Conservation (phyloP, 2,113 vertebrate species). For the Brachyhypopomus occidentalis region DNA sequence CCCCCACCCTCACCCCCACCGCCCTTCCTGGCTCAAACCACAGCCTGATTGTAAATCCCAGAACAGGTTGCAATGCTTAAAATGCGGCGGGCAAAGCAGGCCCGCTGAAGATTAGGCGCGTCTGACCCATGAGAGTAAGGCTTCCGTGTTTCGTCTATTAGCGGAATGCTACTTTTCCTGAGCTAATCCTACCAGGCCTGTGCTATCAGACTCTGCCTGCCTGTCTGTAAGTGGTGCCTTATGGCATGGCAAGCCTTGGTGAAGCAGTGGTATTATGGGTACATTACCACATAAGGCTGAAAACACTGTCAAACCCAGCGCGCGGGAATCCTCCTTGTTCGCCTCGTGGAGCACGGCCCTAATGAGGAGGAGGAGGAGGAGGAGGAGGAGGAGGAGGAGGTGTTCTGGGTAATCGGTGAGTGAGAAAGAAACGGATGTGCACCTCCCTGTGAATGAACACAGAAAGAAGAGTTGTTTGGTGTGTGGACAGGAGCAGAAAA, state of each 20-base stretch:
- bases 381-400: slow-evolving; percentile 60
- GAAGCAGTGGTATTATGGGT: slow-evolving; percentile 70
- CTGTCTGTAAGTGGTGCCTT: slow-evolving; percentile 69
- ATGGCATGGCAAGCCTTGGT: slow-evolving; percentile 68
- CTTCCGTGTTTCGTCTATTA: slow-evolving; percentile 72
- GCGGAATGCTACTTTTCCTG: slow-evolving; percentile 75
- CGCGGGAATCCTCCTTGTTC: slow-evolving; percentile 62
- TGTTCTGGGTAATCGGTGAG: slow-evolving; percentile 60
- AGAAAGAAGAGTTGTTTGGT: slow-evolving; percentile 32
- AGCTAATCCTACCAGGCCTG: slow-evolving; percentile 76
- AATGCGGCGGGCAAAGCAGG: slow-evolving; percentile 46
- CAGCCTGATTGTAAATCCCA: slow-evolving; percentile 48
- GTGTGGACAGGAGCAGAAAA: slow-evolving; percentile 43
- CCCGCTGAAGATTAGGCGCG: slow-evolving; percentile 49
- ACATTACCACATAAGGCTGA: slow-evolving; percentile 73
- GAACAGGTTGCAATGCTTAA: slow-evolving; percentile 57
- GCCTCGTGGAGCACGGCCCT: slow-evolving; percentile 59
- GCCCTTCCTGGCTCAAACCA: not conserved
- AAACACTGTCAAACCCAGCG: slow-evolving; percentile 59
- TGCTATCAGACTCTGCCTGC: slow-evolving; percentile 65
- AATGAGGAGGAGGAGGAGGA: slow-evolving; percentile 62
- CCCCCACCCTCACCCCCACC: no score
- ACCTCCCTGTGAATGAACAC: slow-evolving; percentile 35
- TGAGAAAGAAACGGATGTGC: slow-evolving; percentile 40
- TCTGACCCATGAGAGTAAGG: slow-evolving; percentile 66